Evolutionary conservation across 2,113 vertebrate species (phyloP).

Genomic region (Pachyramphus minor): DNA sequence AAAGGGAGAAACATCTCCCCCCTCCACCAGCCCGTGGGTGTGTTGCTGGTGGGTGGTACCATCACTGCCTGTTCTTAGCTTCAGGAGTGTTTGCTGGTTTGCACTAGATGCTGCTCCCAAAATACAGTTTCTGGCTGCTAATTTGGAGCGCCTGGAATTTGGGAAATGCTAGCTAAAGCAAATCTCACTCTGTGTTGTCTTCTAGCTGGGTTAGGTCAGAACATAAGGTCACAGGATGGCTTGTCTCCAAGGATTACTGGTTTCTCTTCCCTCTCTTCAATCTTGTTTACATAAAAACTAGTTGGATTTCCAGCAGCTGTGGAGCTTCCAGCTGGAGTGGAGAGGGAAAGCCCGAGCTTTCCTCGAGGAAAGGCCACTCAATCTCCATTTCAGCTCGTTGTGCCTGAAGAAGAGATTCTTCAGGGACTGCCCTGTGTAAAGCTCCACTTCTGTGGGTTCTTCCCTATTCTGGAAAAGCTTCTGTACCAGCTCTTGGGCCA

Average conservation of each 20-base stretch:
- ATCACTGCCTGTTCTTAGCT: neutral
- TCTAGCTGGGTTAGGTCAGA: conserved; percentile 9
- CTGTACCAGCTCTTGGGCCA: neutral
- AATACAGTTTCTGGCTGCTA: neutral
- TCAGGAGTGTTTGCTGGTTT: neutral
- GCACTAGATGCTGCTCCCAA: neutral
- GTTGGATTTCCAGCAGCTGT: neutral
- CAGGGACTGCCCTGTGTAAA: neutral
- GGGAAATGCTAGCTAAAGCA: neutral
- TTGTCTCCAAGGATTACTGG: neutral
- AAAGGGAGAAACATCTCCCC: neutral
- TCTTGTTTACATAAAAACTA: neutral
- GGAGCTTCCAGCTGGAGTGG: neutral
- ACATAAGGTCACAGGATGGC: conserved; percentile 29
- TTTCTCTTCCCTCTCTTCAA: neutral
- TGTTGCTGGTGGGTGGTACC: neutral
- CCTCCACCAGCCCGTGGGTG: accelerated
- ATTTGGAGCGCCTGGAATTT: conserved; percentile 2
- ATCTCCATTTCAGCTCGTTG: neutral
- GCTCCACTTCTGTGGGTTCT: conserved; percentile 34
- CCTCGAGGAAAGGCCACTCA: neutral
- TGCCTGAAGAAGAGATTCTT: neutral
- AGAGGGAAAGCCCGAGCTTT: neutral
- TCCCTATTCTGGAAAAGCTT: neutral
- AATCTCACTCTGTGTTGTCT: neutral